Evolutionary conservation across 2,797 vertebrate genomes (phyloP).

Genomic region (Sebastes steindachneri): DNA sequence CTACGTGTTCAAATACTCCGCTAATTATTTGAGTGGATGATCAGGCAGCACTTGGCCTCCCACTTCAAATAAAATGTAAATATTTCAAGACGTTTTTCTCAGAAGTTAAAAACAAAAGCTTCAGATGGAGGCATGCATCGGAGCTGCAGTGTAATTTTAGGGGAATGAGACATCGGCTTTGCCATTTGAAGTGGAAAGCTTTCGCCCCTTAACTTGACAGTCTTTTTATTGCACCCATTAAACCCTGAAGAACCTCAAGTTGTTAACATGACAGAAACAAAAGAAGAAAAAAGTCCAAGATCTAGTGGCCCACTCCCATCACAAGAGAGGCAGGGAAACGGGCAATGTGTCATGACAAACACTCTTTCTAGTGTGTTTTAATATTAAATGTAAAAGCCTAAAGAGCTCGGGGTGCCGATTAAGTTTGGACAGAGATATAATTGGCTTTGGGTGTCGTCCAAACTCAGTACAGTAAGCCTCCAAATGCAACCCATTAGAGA

Average conservation of each 20-base stretch:
- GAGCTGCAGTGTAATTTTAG: background rate
- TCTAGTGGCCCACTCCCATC: slow-evolving; percentile 21
- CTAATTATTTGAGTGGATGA: slow-evolving; percentile 53
- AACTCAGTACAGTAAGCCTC: slow-evolving; percentile 54
- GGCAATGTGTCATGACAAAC: slow-evolving; percentile 50
- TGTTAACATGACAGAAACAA: slow-evolving; percentile 69
- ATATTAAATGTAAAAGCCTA: slow-evolving; percentile 60
- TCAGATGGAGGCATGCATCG: background rate
- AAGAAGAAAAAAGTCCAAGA: slow-evolving; percentile 40
- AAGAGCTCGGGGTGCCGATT: slow-evolving; percentile 69
- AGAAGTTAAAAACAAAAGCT: slow-evolving; percentile 2
- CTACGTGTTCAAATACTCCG: slow-evolving; percentile 43
- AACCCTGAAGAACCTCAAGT: slow-evolving; percentile 59
- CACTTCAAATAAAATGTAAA: slow-evolving; percentile 35
- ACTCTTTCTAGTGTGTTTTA: slow-evolving; percentile 33
- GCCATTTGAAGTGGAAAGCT: slow-evolving; percentile 37
- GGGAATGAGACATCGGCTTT: slow-evolving; percentile 28
- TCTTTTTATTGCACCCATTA: slow-evolving; percentile 69
- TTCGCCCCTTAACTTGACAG: slow-evolving; percentile 53
- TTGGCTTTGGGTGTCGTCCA: slow-evolving; percentile 69
- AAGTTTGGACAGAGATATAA: slow-evolving; percentile 75
- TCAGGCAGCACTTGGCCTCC: slow-evolving; percentile 17
- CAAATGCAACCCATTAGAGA: slow-evolving; percentile 72
- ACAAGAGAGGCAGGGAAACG: slow-evolving; percentile 11
- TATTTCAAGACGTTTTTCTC: slow-evolving; percentile 9